These are phyloP conservation scores for Hirudinaria manillensis DNA, from an alignment of 2,888 invertebrate species.

Conservation along the genomic window DNA sequence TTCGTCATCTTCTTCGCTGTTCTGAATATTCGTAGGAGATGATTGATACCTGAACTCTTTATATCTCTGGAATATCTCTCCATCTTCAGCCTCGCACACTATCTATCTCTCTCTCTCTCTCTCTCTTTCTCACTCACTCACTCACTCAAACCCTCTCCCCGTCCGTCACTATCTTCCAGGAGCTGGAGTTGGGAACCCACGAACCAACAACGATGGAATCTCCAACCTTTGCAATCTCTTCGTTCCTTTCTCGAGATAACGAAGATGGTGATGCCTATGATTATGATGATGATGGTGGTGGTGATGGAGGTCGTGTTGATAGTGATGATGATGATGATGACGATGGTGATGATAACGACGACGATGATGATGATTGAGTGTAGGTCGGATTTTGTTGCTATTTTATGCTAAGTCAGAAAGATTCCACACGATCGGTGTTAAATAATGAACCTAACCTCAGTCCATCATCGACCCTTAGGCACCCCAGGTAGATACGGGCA, in stretches of 20 bases:
- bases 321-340: slow-evolving; percentile 32
- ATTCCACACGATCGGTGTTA: not conserved
- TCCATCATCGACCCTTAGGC: too few relatives aligned
- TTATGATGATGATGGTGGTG: slow-evolving; percentile 14
- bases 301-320: slow-evolving; percentile 27
- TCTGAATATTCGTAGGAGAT: too few relatives aligned
- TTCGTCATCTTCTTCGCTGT: too few relatives aligned
- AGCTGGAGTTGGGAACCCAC: too few relatives aligned
- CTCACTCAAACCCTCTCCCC: slow-evolving; percentile 14
- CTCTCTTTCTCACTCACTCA: slow-evolving; percentile 12
- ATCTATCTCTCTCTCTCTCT: not conserved
- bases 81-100: too few relatives aligned
- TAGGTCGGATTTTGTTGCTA: not conserved
- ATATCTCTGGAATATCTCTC: too few relatives aligned
- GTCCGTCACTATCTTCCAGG: not conserved
- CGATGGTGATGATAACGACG: slow-evolving; percentile 31
- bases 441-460: too few relatives aligned
- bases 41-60: too few relatives aligned
- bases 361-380: slow-evolving; percentile 26
- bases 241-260: not conserved
- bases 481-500: too few relatives aligned
- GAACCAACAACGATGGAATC: too few relatives aligned
- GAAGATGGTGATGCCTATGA: not conserved
- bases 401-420: not conserved
- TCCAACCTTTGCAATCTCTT: too few relatives aligned